phyloP scores from a whole-genome alignment of 1,140 invertebrate species.

The Eumeta japonica region DNA sequence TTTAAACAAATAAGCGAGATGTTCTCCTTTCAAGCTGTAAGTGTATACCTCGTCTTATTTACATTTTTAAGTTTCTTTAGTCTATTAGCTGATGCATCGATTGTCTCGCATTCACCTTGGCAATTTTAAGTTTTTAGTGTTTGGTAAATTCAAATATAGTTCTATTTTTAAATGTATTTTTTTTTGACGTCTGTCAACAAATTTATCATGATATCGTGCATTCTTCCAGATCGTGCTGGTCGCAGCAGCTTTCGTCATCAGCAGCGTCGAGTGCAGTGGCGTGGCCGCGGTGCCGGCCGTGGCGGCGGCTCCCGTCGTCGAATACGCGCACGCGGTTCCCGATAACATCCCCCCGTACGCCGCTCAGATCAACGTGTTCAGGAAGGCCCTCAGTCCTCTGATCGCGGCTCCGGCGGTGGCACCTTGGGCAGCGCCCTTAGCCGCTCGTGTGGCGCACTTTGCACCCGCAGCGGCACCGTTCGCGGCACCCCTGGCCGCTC shows the following conservation, averaged over 20 bases:
- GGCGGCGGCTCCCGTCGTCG: slow-evolving; percentile 28
- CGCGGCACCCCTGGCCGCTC: slow-evolving; percentile 14
- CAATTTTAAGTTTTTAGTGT: slow-evolving; percentile 1
- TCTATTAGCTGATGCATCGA: no score
- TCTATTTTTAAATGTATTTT: slow-evolving; percentile 7
- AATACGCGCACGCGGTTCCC: slow-evolving; percentile 48
- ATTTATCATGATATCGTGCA: background rate
- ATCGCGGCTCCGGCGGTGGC: slow-evolving; percentile 24
- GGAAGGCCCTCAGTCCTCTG: slow-evolving; percentile 37
- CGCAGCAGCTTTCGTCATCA: slow-evolving; percentile 34
- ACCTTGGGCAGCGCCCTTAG: slow-evolving; percentile 22
- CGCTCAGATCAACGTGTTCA: slow-evolving; percentile 54
- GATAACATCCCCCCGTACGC: slow-evolving; percentile 59
- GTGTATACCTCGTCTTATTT: no score
- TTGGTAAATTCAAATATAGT: no score
- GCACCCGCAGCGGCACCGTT: slow-evolving; percentile 10
- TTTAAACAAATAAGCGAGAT: slow-evolving; percentile 40
- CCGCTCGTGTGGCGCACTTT: slow-evolving; percentile 12
- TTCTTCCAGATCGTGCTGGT: slow-evolving; percentile 38
- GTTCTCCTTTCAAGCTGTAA: slow-evolving; percentile 52
- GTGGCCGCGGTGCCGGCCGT: slow-evolving; percentile 19
- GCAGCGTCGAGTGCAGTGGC: slow-evolving; percentile 43
- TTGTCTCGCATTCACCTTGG: no score
- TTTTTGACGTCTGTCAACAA: no score
- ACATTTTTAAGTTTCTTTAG: no score